Evolutionary conservation across 2,888 invertebrate species (phyloP).

Genomic region (Epinotia demarniana): DNA sequence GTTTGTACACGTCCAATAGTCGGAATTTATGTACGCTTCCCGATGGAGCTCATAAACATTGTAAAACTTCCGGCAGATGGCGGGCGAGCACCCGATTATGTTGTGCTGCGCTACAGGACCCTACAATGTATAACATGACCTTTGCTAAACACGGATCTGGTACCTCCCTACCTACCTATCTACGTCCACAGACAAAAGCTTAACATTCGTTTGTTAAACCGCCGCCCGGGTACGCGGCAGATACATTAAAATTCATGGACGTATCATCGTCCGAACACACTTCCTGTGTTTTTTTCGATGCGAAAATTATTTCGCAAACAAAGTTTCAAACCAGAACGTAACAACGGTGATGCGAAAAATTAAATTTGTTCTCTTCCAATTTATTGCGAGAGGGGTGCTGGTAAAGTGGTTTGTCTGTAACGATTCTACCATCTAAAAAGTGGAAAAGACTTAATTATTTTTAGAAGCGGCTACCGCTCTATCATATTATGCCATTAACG

Average conservation of each 20-base stretch:
- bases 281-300: slow-evolving; percentile 42
- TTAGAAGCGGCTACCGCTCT: slow-evolving; percentile 73
- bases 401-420: slow-evolving; percentile 37
- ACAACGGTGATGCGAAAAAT: slow-evolving; percentile 39
- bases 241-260: slow-evolving; percentile 45
- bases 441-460: slow-evolving; percentile 73
- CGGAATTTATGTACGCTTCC: slow-evolving; percentile 78
- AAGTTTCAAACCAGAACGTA: slow-evolving; percentile 31
- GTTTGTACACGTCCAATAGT: slow-evolving; percentile 70
- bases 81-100: slow-evolving; percentile 73
- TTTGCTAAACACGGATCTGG: slow-evolving; percentile 28
- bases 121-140: slow-evolving; percentile 46
- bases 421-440: slow-evolving; percentile 50
- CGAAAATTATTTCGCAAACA: slow-evolving; percentile 36
- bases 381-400: slow-evolving; percentile 27
- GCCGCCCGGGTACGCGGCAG: slow-evolving; percentile 30
- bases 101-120: slow-evolving; percentile 52
- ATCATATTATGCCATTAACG: slow-evolving; percentile 82
- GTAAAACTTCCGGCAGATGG: slow-evolving; percentile 83
- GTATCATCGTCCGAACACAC: slow-evolving; percentile 42
- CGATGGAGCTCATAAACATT: slow-evolving; percentile 81
- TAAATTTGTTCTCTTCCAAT: slow-evolving; percentile 38
- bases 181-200: slow-evolving; percentile 43
- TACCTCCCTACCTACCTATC: slow-evolving; percentile 14
- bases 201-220: slow-evolving; percentile 45